A percentile compares a stretch with the other conserved stretches of the same genome.
Evolutionary conservation across 2,888 invertebrate species (phyloP).

Genomic region (Reticulitermes lucifugus): DNA sequence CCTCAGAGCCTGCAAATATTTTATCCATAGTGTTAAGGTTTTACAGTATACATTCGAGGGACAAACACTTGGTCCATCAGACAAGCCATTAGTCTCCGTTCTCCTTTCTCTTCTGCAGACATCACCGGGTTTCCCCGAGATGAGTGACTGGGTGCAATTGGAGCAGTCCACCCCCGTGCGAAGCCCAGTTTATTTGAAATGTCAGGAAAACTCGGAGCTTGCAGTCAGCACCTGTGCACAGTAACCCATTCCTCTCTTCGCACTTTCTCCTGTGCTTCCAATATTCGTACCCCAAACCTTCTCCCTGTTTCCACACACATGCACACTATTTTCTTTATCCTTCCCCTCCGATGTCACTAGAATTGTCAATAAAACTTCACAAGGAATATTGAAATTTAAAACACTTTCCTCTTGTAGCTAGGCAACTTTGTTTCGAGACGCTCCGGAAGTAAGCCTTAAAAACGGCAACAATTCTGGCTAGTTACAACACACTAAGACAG

Average conservation of each 20-base stretch:
- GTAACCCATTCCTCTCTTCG: background rate
- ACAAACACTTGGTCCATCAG: background rate
- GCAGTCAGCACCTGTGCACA: background rate
- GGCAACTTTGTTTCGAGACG: too few species aligned
- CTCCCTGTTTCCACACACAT: background rate
- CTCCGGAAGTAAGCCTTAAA: too few species aligned
- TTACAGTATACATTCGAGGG: too few species aligned
- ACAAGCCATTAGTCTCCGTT: background rate
- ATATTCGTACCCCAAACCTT: background rate
- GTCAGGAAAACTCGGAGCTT: background rate
- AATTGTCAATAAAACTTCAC: constrained; percentile 6
- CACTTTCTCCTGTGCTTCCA: background rate
- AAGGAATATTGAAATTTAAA: constrained; percentile 8
- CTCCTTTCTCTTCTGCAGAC: background rate
- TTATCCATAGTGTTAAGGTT: too few species aligned
- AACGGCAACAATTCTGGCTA: too few species aligned
- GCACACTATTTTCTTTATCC: background rate
- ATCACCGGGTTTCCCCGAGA: background rate
- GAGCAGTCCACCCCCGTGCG: background rate
- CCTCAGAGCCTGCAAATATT: too few species aligned
- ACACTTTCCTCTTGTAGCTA: too few species aligned
- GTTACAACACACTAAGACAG: too few species aligned
- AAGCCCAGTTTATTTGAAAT: constrained; percentile 1
- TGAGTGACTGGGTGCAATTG: background rate
- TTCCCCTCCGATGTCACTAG: background rate